phyloP scores from a whole-genome alignment of 2,113 vertebrate species.

The Mobula birostris region DNA sequence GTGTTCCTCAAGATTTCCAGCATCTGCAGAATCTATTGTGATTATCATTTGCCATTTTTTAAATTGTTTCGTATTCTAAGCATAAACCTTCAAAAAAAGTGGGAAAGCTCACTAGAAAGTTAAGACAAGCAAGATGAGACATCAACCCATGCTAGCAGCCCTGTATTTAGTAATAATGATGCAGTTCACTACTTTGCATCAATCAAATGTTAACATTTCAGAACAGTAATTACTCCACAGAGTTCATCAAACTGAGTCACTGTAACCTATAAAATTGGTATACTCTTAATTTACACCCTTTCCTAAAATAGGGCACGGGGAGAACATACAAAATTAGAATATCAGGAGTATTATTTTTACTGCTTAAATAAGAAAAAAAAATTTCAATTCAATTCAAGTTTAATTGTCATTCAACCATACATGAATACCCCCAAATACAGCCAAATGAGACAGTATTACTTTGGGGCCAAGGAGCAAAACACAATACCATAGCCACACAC shows the following conservation, averaged over 20 bases:
- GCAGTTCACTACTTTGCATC: background rate
- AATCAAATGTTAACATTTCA: background rate
- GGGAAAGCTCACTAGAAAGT: background rate
- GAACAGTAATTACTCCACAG: background rate
- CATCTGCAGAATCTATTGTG: too few species aligned
- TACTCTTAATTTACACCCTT: too few species aligned
- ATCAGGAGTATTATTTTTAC: too few species aligned
- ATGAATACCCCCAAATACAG: too few species aligned
- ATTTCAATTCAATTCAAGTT: too few species aligned
- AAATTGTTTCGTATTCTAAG: background rate
- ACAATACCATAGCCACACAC: too few species aligned
- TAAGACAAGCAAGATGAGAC: background rate
- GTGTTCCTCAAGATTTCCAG: too few species aligned
- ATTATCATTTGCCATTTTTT: too few species aligned
- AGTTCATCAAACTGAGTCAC: background rate
- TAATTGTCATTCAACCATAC: too few species aligned
- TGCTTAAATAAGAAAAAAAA: too few species aligned
- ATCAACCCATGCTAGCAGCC: background rate
- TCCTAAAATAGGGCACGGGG: background rate
- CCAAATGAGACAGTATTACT: too few species aligned
- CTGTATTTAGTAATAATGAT: background rate
- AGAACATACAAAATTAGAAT: background rate
- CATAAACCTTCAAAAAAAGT: background rate
- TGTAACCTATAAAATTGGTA: background rate
- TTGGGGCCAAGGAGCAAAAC: too few species aligned